A percentile compares a stretch with the other conserved stretches of the same genome.
phyloP scores from a whole-genome alignment of 2,113 vertebrate species.

The Melanerpes aurifrons region DNA sequence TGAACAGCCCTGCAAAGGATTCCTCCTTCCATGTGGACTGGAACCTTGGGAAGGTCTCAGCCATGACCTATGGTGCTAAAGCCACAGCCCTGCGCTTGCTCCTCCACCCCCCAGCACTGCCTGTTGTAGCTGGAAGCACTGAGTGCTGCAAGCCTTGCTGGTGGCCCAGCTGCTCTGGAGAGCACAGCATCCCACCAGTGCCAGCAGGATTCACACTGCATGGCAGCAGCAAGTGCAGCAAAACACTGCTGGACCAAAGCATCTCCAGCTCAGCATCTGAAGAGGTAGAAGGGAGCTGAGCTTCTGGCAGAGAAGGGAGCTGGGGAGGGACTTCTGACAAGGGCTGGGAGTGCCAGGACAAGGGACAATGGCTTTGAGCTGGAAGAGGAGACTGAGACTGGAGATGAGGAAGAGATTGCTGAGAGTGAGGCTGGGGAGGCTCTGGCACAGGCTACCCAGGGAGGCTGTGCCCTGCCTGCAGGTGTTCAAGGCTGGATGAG shows the following conservation, averaged over 20 bases:
- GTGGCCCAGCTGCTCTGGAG: accelerated
- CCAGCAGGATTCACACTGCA: accelerated
- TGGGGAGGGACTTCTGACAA: neutral
- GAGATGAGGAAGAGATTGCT: too few relatives aligned
- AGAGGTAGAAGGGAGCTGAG: neutral
- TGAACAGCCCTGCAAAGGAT: neutral
- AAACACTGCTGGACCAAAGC: neutral
- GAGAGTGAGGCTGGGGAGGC: too few relatives aligned
- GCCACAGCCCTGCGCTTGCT: neutral
- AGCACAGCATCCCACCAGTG: neutral
- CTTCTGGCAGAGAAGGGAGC: neutral
- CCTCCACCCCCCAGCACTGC: neutral
- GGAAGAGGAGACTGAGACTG: too few relatives aligned
- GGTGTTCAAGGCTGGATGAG: too few relatives aligned
- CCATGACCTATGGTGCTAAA: accelerated
- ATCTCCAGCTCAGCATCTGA: accelerated
- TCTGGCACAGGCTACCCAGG: too few relatives aligned
- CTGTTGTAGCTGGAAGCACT: neutral
- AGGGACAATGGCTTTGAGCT: too few relatives aligned
- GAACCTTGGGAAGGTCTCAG: neutral
- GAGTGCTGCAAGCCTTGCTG: neutral
- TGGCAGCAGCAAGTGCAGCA: neutral
- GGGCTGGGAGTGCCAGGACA: too few relatives aligned
- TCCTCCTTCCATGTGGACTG: neutral
- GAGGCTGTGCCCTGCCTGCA: too few relatives aligned